Base-by-base conservation (phyloP, 2,113 vertebrate species). In the Barbus barbus region DNA sequence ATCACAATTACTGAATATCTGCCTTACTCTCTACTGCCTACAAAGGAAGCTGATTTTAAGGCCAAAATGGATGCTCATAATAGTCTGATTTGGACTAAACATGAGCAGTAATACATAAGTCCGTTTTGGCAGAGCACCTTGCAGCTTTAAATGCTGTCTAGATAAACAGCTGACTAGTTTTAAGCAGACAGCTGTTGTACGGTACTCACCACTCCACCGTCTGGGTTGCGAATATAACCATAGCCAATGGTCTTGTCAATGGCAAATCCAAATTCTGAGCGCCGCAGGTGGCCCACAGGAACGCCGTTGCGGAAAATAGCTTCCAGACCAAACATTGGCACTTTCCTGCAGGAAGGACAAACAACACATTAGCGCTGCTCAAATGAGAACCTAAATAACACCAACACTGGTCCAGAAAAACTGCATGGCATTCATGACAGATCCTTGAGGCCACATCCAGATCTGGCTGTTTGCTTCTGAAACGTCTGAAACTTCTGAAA, bases 311-410 rank as follows among this genome's bases (percentile, higher is more conserved):
- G 93, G 95, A 96, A 98, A 90, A 99, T 84, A 0, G 96, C 97
- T 90, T 99, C 98, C 90, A 99, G 92, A 33, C 97, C 97, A 0
- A 99, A 98, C 95, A 99, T 94, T 0, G 98, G 97, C 56, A 98
- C 94, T 87, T 96, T 97, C 73, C 98, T 99, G 91, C 9, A 0
- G 1, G 48, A 69, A 0, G 56, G 0, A 83, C 53, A 83, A 58
- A 86, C 87, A 41, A 85, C 0, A 78, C 20, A 81, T 20, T 77
- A 74, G n/a, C 18, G 5, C 4, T 85, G 44, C 65, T 48, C 48
- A 71, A 78, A 36, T 2, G 58, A 67, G 26, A n/a, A 22, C 8
- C 41, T 28, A 51, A 51, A 75, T 75, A 75, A 75, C 44, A 51
- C 28, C 22, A 44, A 38, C 31, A 12, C 18, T 13, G 18, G 18